Percentiles rank a stretch among this genome's conserved stretches.
phyloP scores from a whole-genome alignment of 2,888 invertebrate species.

The Microctonus brassicae region DNA sequence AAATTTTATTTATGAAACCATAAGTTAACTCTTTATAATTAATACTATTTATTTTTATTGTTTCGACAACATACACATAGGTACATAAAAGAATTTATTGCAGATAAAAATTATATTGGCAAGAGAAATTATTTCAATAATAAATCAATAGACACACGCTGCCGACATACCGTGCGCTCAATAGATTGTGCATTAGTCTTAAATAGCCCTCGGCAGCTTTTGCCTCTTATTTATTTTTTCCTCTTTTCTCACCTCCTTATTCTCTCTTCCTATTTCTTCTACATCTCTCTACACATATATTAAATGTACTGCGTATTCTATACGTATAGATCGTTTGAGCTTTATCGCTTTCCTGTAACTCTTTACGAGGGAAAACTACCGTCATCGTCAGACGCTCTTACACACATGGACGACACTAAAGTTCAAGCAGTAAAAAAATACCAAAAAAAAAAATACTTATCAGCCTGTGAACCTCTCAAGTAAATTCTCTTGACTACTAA shows the following conservation, averaged over 20 bases:
- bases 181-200: not conserved
- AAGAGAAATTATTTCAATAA: constrained; percentile 9
- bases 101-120: not conserved
- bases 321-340: constrained; percentile 8
- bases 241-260: not conserved
- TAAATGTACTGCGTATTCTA: too few relatives aligned
- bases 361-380: constrained; percentile 30
- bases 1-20: too few relatives aligned
- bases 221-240: not conserved
- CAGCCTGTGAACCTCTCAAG: constrained; percentile 49
- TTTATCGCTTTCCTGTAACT: constrained; percentile 45
- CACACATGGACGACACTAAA: too few relatives aligned
- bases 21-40: not conserved
- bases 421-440: too few relatives aligned
- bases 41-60: not conserved
- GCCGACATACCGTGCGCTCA: constrained; percentile 4
- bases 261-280: not conserved
- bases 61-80: not conserved
- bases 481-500: constrained; percentile 18
- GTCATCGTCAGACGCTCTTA: too few relatives aligned
- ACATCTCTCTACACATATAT: not conserved
- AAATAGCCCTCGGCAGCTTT: not conserved
- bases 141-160: constrained; percentile 4
- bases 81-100: too few relatives aligned
- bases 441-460: constrained; percentile 38